A percentile compares a stretch with the other conserved stretches of the same genome.
Conservation (phyloP, 2,888 invertebrate species). For the Strigamia maritima region DNA sequence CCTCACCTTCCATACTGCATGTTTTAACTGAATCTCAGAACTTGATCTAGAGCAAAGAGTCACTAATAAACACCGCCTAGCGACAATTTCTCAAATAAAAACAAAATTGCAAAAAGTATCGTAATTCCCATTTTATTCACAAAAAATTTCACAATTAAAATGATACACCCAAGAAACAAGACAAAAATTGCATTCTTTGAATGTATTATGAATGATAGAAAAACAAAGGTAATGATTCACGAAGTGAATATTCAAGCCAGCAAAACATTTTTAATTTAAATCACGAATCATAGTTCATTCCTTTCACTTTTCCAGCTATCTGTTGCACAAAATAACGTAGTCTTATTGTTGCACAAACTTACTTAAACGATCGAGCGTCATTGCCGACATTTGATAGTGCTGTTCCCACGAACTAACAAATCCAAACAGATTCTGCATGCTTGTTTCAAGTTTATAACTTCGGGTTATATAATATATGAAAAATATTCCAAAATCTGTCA, state of each 20-base stretch:
- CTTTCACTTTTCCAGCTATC: background rate
- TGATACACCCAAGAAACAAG: constrained; percentile 22
- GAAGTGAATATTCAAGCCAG: background rate
- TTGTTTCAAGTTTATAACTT: background rate
- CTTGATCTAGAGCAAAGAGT: background rate
- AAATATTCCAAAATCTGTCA: background rate
- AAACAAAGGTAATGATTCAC: constrained; percentile 11
- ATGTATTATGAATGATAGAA: constrained; percentile 18
- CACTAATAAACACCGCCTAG: background rate
- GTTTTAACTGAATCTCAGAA: background rate
- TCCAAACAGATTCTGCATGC: background rate
- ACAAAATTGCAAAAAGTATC: background rate
- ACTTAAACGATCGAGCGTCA: background rate
- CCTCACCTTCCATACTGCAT: constrained; percentile 17
- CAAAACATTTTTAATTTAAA: background rate
- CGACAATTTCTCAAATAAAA: background rate
- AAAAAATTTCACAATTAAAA: constrained; percentile 25
- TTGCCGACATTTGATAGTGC: constrained; percentile 3
- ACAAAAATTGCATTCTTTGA: constrained; percentile 20
- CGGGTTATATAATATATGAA: background rate
- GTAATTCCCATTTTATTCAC: constrained; percentile 29
- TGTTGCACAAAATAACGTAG: background rate
- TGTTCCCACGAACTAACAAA: constrained; percentile 6
- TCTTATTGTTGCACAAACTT: background rate
- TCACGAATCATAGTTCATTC: background rate